Evolutionary conservation across 2,888 invertebrate species (phyloP).

Genomic region (Amphimallon solstitiale): DNA sequence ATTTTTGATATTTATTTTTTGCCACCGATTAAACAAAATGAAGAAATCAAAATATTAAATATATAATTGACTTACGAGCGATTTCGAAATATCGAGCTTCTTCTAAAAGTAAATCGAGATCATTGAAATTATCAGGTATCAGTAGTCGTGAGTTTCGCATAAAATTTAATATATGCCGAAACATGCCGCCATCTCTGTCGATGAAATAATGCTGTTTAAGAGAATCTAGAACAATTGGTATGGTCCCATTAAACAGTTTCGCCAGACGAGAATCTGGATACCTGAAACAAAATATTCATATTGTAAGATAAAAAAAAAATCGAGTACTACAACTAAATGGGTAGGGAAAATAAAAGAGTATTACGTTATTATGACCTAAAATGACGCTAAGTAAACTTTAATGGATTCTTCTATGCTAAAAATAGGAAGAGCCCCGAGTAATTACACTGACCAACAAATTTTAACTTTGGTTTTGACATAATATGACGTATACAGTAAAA

Average conservation of each 20-base stretch:
- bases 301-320: background rate
- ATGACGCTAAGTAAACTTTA: too few species aligned
- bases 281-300: constrained; percentile 67
- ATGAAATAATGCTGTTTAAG: constrained; percentile 99
- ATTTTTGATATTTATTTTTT: too few species aligned
- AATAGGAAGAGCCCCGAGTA: too few species aligned
- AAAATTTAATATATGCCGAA: constrained; percentile 96
- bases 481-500: too few species aligned
- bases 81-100: constrained; percentile 94
- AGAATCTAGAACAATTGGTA: constrained; percentile 95
- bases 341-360: too few species aligned
- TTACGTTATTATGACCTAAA: too few species aligned
- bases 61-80: constrained; percentile 79
- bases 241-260: constrained; percentile 93
- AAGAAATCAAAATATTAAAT: too few species aligned
- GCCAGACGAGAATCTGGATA: constrained; percentile 92
- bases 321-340: background rate
- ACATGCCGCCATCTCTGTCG: constrained; percentile 97
- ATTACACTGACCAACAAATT: too few species aligned
- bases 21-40: too few species aligned
- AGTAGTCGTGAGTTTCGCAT: constrained; percentile 90
- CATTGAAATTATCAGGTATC: constrained; percentile 87
- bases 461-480: too few species aligned
- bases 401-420: too few species aligned
- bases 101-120: constrained; percentile 86